Evolutionary conservation across 2,113 vertebrate species (phyloP), one percentile per base, ranked within the genome.

Genomic region (Misgurnus anguillicaudatus): DNA sequence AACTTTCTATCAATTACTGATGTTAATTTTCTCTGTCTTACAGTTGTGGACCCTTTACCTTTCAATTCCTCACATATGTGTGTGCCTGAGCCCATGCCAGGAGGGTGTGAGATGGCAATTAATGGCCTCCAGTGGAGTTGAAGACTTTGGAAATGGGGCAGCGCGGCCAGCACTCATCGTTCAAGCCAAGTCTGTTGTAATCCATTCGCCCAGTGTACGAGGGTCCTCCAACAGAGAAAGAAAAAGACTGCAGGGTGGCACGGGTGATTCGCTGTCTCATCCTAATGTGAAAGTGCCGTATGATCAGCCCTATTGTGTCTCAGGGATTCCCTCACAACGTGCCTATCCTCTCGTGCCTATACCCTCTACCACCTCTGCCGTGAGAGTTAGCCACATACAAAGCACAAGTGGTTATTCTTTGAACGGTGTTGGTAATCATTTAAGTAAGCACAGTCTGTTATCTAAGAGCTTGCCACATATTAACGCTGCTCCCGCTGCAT

Each of bases 101-200:
- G 74, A 57, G 67, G 77, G 41, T 2, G 1, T 92, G 89, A 87
- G 86, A 90, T 92, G 91, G 90, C 84, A 86, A 38, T 88, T 80
- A 83, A 94, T 94, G 91, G 92, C 93, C 87, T 94, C 92, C 82
- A 39, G 7, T 82, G 81, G 87, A 80, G 75, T 58, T 74, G 87
- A 87, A 81, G 80, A 86, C 73, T 48, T 82, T 83, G 88, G 76
- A 79, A 88, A 76, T 84, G n/a, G 60, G 78, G 82, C 31, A 7
- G 38, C 74, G 65, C 5, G 5, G 81, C 63, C 86, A 9, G 19
- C 78, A 78, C 31, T 53, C 47, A 41, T 66, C 8, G 2, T 81
- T 2, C 6, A 67, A 82, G 80, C 82, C 66, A 77, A 74, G 77
- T 80, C 82, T 38, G 68, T 71, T 8, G 41, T 82, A 65, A 63